These are phyloP conservation scores for Muscicapa striata DNA, from an alignment of 2,797 vertebrate genomes.

Conservation along the genomic window DNA sequence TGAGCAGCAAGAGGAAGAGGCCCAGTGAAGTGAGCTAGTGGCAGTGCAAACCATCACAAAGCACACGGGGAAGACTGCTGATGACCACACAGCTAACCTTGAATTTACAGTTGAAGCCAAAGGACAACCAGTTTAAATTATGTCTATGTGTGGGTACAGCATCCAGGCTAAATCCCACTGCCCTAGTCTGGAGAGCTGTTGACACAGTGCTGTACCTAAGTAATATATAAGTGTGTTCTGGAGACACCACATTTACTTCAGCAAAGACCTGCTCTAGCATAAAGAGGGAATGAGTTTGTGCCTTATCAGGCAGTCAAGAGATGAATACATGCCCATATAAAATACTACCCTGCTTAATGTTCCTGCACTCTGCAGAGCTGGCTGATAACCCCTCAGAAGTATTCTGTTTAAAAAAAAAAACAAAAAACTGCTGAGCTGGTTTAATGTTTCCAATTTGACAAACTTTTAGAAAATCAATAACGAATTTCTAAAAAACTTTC, in stretches of 20 bases:
- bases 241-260: not conserved
- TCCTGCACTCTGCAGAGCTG: not conserved
- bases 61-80: not conserved
- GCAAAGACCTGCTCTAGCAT: not conserved
- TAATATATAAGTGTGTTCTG: not conserved
- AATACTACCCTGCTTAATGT: not conserved
- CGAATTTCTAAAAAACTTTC: not conserved
- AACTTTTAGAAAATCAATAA: conserved; percentile 15
- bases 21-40: not conserved
- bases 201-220: not conserved
- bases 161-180: not conserved
- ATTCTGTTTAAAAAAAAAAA: not conserved
- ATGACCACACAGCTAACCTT: not conserved
- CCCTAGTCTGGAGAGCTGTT: not conserved
- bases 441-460: not conserved
- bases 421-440: not conserved
- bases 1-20: not conserved
- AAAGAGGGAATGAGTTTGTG: not conserved
- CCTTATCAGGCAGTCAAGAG: not conserved
- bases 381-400: not conserved
- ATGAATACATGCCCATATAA: not conserved
- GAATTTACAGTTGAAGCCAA: conserved; percentile 10
- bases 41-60: not conserved
- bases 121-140: conserved; percentile 4
- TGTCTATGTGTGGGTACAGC: not conserved